Evolutionary conservation across 2,113 vertebrate species (phyloP), one percentile per base, ranked within the genome.

Genomic region (Merops nubicus): DNA sequence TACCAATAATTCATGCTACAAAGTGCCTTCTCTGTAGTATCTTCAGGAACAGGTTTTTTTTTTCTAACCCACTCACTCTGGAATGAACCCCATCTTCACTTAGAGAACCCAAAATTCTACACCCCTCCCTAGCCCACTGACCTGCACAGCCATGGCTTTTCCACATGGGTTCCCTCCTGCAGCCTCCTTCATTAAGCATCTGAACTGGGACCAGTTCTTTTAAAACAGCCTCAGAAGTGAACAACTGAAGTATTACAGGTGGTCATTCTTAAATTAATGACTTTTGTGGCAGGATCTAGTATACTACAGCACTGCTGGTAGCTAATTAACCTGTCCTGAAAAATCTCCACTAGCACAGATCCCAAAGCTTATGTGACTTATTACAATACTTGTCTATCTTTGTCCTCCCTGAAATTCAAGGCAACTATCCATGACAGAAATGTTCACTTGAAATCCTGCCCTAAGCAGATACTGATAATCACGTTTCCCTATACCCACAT

Each of bases 61-160:
- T 17, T 54, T 77, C 15, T 31, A 47, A 31, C 2, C 2, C 6
- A 5, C 12, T 60, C 40, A 59, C 7, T 60, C 14, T 26, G 10
- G 33, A 83, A 60, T 0, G 0, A 67, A 54, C 5, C 43, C 43
- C 7, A 16, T 26, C 12, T 83, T 75, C 13, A 45, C n/a, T 80
- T 11, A 31, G 0, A 9, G 50, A 45, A 43, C 15, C 22, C n/a
- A n/a, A 14, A 85, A 51, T 9, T 9, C 50, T 47, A 19, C 43
- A 80, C 5, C 36, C 8, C 8, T 33, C 8, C 26, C 59, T 47
- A 57, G 16, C 13, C 19, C 51, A 78, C 18, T 4, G 2, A 1
- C 5, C 4, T 18, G 40, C 21, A 2, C 12, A 12, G 12, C 7
- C 1, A 1, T 12, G 22, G 29, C 22, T 65, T 31, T 91, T 26